Base-by-base conservation (phyloP, 2,113 vertebrate species). In the Trinectes maculatus region DNA sequence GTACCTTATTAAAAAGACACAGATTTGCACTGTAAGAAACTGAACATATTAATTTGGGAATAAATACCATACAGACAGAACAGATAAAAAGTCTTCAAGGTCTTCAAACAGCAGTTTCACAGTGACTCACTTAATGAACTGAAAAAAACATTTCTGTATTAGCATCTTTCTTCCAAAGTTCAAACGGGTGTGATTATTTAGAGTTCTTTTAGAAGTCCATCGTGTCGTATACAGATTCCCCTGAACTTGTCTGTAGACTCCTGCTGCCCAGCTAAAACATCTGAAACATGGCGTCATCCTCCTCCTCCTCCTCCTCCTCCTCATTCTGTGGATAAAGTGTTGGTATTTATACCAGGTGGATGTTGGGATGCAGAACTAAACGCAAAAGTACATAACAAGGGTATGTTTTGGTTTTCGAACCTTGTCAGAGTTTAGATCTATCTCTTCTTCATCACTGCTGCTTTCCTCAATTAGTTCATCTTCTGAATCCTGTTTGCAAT, bases 401-500 rank as follows among this genome's bases (percentile, higher is more conserved):
- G 5, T 44, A 3, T 21, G 25, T 46, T 25, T 21, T 18, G 8
- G 5, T n/a, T 64, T 29, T 36, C 62, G 2, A 56, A 85, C 82
- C 85, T 82, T 56, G 13, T 44, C 4, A 4, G 0, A 19, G 11
- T 26, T 6, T 6, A 16, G 7, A 42, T 25, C 8, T 1, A 6
- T 6, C 2, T 25, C 16, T 8, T 75, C 74, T n/a, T 80, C 67
- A 3, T 84, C 77, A 39, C 64, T 74, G 79, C 66, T 82, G 64
- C 58, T 73, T 49, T 33, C 3, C 1, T 42, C 67, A 0, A 79
- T 34, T 8, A 53, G 34, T 62, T 90, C 85, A 22, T 91, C 89
- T 46, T 90, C 89, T 3, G 88, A 89, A 72, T 90, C 89, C 89
- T 91, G 75, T 12, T 28, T 21, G 25, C 0, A 21, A 39, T 5